Evolutionary conservation across 1,140 invertebrate genomes (phyloP).

Genomic region (Drosophila dunni): DNA sequence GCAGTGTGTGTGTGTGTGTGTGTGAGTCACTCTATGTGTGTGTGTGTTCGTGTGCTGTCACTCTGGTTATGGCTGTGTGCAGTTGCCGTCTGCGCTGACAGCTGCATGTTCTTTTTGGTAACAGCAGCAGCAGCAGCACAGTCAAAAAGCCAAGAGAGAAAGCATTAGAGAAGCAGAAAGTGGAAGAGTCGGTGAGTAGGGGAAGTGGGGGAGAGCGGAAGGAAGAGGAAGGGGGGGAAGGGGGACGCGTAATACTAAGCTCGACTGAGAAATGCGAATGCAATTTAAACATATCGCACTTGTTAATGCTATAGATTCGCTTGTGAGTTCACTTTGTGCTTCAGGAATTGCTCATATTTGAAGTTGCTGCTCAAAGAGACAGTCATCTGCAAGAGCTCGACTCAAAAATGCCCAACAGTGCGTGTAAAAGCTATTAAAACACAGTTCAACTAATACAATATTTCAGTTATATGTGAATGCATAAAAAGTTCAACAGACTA

Average conservation of each 20-base stretch:
- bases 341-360: background rate
- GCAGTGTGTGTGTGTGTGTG: conserved; percentile 5
- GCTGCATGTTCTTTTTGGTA: conserved; percentile 25
- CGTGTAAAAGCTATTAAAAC: background rate
- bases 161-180: background rate
- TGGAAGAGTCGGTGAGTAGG: background rate
- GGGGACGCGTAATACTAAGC: background rate
- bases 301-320: conserved; percentile 20
- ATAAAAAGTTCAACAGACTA: too few species aligned
- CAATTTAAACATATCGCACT: conserved; percentile 39
- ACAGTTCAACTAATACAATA: background rate
- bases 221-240: background rate
- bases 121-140: background rate
- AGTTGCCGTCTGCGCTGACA: conserved; percentile 39
- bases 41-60: conserved; percentile 37
- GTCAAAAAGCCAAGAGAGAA: conserved; percentile 6
- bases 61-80: conserved; percentile 23
- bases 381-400: background rate
- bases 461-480: too few species aligned
- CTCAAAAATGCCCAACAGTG: background rate
- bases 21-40: conserved; percentile 11
- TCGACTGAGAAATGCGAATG: conserved; percentile 22
- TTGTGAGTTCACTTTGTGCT: background rate
- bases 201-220: background rate
- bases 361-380: conserved; percentile 7